Evolutionary conservation across 2,113 vertebrate genomes (phyloP).

Genomic region (Mystacornis crossleyi): DNA sequence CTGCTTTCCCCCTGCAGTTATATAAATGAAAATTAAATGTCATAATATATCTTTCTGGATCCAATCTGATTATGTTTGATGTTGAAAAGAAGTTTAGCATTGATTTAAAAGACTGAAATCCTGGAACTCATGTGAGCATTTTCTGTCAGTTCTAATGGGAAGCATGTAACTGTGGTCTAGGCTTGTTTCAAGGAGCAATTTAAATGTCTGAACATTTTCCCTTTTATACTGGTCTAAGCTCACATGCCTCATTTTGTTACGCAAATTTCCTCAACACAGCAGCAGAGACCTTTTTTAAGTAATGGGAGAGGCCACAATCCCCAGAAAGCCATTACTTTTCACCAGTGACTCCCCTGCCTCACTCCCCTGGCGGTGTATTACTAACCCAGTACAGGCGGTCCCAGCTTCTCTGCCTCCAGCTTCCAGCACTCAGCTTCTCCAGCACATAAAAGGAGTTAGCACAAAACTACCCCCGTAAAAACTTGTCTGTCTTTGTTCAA

Average conservation of each 20-base stretch:
- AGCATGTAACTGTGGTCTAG: neutral
- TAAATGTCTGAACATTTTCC: slow-evolving; percentile 46
- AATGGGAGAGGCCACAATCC: neutral
- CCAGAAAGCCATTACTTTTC: neutral
- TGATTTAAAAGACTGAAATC: slow-evolving; percentile 15
- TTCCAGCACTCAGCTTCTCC: neutral
- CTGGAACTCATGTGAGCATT: neutral
- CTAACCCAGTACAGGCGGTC: neutral
- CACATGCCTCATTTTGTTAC: neutral
- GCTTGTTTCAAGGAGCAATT: slow-evolving; percentile 31
- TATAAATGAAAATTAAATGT: neutral
- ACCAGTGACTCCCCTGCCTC: neutral
- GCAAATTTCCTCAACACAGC: neutral
- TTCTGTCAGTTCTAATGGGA: neutral
- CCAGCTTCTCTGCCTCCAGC: neutral
- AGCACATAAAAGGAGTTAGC: neutral
- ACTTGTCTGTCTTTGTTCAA: neutral
- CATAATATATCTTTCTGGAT: neutral
- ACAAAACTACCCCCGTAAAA: neutral
- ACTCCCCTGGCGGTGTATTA: neutral
- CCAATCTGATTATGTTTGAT: neutral
- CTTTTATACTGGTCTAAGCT: neutral
- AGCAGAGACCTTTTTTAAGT: neutral
- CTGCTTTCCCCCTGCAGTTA: neutral
- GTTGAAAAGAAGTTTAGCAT: neutral